Conservation (phyloP, 1,140 invertebrate genomes). For the Aricia agestis region DNA sequence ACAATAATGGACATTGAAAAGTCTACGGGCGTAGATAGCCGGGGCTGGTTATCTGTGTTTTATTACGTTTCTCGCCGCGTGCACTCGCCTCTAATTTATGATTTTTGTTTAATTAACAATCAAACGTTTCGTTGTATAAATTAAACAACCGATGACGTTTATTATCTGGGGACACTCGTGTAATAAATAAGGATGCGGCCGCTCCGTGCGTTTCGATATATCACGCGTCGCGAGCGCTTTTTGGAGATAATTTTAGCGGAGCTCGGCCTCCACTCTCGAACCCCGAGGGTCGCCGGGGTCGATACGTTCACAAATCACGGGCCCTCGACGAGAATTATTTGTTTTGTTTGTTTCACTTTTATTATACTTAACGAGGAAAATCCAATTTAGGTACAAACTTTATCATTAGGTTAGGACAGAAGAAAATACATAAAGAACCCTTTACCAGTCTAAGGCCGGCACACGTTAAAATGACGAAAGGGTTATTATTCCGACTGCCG, state of each 20-base stretch:
- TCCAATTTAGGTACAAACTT: neutral
- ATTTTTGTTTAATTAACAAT: conserved; percentile 13
- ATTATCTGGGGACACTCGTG: neutral
- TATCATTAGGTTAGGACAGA: no score
- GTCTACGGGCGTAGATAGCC: no score
- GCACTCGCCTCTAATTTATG: neutral
- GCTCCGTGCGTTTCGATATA: neutral
- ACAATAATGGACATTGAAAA: no score
- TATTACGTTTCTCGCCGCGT: neutral
- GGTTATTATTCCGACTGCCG: neutral
- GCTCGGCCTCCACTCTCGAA: neutral
- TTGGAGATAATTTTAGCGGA: conserved; percentile 6
- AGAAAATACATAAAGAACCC: neutral
- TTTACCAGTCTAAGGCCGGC: neutral
- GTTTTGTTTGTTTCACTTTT: no score
- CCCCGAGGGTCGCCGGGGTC: neutral
- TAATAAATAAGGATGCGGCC: neutral
- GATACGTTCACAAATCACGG: neutral
- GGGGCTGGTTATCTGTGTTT: no score
- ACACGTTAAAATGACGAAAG: neutral
- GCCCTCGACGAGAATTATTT: neutral
- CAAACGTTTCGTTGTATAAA: neutral
- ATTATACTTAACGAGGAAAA: neutral
- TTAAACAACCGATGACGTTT: neutral
- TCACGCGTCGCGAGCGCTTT: neutral